phyloP scores from a whole-genome alignment of 2,888 invertebrate genomes.

The Calameuta pallipes region DNA sequence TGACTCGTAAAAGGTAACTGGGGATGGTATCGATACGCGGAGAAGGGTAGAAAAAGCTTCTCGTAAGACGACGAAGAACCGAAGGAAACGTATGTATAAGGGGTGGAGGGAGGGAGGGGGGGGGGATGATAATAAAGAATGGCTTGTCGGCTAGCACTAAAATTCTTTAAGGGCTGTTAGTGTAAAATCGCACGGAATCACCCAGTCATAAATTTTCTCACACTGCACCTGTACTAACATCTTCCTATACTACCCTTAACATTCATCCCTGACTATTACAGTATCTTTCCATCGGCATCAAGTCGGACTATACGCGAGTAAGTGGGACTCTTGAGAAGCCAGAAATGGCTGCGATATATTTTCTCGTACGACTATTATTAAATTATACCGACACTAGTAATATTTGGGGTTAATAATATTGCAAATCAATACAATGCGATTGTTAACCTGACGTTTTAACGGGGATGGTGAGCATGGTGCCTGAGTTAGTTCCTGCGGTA shows the following conservation, averaged over 20 bases:
- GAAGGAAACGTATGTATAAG: neutral
- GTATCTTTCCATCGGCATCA: neutral
- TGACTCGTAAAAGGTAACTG: neutral
- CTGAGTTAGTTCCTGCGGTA: neutral
- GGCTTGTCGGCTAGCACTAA: neutral
- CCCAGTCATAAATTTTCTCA: neutral
- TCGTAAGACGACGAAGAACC: neutral
- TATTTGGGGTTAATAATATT: neutral
- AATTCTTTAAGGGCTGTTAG: constrained; percentile 2
- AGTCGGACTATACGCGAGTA: neutral
- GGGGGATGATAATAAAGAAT: neutral
- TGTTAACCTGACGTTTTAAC: neutral
- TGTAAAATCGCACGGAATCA: constrained; percentile 1
- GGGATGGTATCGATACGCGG: neutral
- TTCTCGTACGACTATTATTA: neutral
- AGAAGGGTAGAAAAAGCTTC: neutral
- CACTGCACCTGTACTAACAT: neutral
- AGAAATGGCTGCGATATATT: neutral
- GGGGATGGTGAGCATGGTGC: neutral
- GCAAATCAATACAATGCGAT: neutral
- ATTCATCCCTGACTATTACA: neutral
- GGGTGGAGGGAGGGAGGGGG: too few relatives aligned
- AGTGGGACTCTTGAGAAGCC: neutral
- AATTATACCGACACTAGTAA: neutral
- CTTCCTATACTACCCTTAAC: neutral